A percentile compares a stretch with the other conserved stretches of the same genome.
phyloP scores from a whole-genome alignment of 2,113 vertebrate species.

The Poicephalus meyeri region DNA sequence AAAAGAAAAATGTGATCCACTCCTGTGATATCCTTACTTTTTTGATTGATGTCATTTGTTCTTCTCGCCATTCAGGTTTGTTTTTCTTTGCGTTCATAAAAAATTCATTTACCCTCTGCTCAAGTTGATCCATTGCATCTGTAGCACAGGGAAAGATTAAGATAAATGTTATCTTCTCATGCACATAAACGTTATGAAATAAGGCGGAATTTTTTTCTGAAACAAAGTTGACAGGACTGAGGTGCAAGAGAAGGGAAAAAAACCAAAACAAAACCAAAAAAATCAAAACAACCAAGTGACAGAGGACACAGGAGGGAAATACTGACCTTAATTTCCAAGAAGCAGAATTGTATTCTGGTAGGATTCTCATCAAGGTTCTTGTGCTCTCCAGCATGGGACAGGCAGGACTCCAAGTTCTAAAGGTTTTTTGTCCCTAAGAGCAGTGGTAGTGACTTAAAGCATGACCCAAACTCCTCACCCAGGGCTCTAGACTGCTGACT shows the following conservation, averaged over 20 bases:
- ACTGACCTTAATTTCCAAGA: slow-evolving; percentile 60
- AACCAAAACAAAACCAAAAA: neutral
- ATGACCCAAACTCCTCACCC: slow-evolving; percentile 60
- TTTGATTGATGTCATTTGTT: slow-evolving; percentile 98
- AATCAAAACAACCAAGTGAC: slow-evolving; percentile 20
- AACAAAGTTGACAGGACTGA: slow-evolving; percentile 39
- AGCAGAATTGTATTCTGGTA: slow-evolving; percentile 59
- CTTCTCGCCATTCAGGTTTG: slow-evolving; percentile 98
- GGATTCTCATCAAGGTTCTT: slow-evolving; percentile 57
- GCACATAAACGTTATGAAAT: neutral
- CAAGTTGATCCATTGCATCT: slow-evolving; percentile 99
- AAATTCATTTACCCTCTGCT: slow-evolving; percentile 97
- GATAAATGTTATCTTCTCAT: neutral
- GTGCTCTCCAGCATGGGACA: slow-evolving; percentile 57
- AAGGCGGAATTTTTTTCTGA: neutral
- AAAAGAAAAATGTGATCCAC: slow-evolving; percentile 1
- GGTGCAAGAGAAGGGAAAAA: neutral
- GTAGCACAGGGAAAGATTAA: slow-evolving; percentile 61
- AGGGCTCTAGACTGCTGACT: slow-evolving; percentile 57
- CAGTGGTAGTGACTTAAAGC: slow-evolving; percentile 61
- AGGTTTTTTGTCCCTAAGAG: slow-evolving; percentile 64
- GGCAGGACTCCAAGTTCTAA: slow-evolving; percentile 69
- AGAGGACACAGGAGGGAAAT: slow-evolving; percentile 23
- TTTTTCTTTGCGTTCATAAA: slow-evolving; percentile 99
- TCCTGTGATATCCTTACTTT: slow-evolving; percentile 81